A percentile compares a stretch with the other conserved stretches of the same genome.
These are phyloP conservation scores for Clarias platycephalus DNA, from an alignment of 2,797 vertebrate genomes.

Conservation along the genomic window DNA sequence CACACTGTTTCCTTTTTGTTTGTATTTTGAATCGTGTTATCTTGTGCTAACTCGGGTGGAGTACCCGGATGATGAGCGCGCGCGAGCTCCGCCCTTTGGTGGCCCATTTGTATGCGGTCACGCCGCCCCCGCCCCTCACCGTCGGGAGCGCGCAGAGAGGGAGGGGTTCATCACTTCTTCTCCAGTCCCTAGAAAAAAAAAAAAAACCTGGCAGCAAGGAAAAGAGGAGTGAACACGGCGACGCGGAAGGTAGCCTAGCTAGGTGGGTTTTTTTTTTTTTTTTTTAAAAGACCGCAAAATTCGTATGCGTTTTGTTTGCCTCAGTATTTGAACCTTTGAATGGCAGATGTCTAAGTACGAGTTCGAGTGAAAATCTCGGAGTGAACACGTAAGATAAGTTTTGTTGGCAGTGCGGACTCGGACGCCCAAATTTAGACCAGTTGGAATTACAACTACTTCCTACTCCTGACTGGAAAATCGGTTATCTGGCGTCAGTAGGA, in stretches of 20 bases:
- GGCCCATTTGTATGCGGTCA: conserved; percentile 18
- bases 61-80: too few relatives aligned
- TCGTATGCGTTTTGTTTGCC: conserved; percentile 25
- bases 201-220: conserved; percentile 20
- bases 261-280: conserved; percentile 64
- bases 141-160: conserved; percentile 7
- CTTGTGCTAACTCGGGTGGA: neutral
- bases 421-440: conserved; percentile 56
- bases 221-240: conserved; percentile 70
- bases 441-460: conserved; percentile 61
- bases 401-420: conserved; percentile 49
- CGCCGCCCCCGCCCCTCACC: neutral
- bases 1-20: neutral
- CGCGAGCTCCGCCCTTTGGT: neutral
- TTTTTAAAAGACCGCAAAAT: conserved; percentile 47
- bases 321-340: conserved; percentile 8
- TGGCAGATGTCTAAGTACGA: neutral
- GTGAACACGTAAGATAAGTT: conserved; percentile 10
- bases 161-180: conserved; percentile 6
- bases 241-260: conserved; percentile 55
- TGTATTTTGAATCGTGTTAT: neutral
- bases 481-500: conserved; percentile 47
- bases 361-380: neutral
- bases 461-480: conserved; percentile 55
- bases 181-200: neutral